Evolutionary conservation across 2,797 vertebrate genomes (phyloP).

Genomic region (Brachyalestes nurse): DNA sequence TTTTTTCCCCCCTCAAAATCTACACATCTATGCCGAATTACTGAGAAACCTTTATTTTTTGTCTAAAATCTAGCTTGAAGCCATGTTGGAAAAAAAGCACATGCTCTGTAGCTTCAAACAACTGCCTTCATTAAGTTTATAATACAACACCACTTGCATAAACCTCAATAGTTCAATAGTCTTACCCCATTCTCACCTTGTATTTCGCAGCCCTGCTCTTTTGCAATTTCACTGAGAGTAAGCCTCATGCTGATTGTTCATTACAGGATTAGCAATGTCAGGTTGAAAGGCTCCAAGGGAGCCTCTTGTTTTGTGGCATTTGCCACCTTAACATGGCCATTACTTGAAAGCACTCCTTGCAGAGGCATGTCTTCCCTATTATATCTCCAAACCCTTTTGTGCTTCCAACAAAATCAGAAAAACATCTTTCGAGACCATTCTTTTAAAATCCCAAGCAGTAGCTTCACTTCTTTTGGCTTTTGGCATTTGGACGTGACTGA

Average conservation of each 20-base stretch:
- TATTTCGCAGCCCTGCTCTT: constrained; percentile 14
- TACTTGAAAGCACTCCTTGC: constrained; percentile 34
- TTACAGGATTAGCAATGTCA: constrained; percentile 50
- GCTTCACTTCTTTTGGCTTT: neutral
- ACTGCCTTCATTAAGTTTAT: neutral
- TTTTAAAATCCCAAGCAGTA: too few species aligned
- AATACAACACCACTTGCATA: neutral
- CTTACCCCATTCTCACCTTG: neutral
- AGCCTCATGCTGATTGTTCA: constrained; percentile 42
- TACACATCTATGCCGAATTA: too few species aligned
- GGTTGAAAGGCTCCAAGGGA: constrained; percentile 27
- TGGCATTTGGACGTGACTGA: too few species aligned
- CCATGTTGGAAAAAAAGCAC: neutral
- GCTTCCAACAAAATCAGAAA: neutral
- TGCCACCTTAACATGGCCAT: constrained; percentile 51
- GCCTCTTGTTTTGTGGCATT: constrained; percentile 28
- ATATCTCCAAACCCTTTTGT: constrained; percentile 1
- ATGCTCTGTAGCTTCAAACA: neutral
- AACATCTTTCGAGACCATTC: neutral
- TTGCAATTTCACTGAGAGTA: constrained; percentile 14
- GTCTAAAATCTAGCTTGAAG: neutral
- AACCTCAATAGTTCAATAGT: neutral
- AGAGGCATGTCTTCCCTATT: constrained; percentile 1
- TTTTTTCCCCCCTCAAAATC: too few species aligned
- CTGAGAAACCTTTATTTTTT: too few species aligned